Evolutionary conservation across 2,113 vertebrate genomes (phyloP), one percentile per base, ranked within the genome.

Genomic region (Callocephalon fimbriatum): DNA sequence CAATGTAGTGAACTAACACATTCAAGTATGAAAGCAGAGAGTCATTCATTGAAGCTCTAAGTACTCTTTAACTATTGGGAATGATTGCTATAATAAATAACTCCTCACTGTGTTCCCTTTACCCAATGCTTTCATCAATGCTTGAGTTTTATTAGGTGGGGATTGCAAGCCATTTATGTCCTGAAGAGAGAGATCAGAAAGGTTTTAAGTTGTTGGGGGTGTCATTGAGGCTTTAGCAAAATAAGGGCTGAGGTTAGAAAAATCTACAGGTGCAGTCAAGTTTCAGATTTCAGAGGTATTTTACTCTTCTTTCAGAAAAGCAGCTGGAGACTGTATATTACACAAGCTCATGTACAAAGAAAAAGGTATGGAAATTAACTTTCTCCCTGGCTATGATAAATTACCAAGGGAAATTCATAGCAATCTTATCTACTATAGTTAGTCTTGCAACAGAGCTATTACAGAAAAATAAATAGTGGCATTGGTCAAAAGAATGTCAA

Each of bases 401-500:
- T 35, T 85, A 96, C 79, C 86, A 82, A 91, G 93, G 96, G 86
- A 95, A 95, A 97, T 97, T 95, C 59, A 61, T 48, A 74, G 83
- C 38, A 65, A 91, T 95, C 93, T 92, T 96, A 80, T 93, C 95
- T 93, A 50, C 76, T 71, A 23, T 19, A 38, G 81, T 95, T 94
- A 97, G 65, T 62, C 78, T 44, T 94, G 81, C 18, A 7, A 93
- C 77, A 91, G 95, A 95, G 80, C 87, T 88, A 96, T 96, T 95
- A 94, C 37, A 94, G 90, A 63, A 97, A 97, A 97, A 96, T 93
- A 96, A 96, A 97, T 95, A 96, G 84, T 96, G 84, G 84, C 87
- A 93, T 59, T 90, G 90, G 93, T 97, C 97, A 97, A 96, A 96
- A 96, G 91, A 96, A 95, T 95, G 94, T 96, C 95, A 97, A 94